Percentiles rank a stretch among this genome's conserved stretches.
Evolutionary conservation across 2,113 vertebrate genomes (phyloP).

Genomic region (Halichoeres trimaculatus): DNA sequence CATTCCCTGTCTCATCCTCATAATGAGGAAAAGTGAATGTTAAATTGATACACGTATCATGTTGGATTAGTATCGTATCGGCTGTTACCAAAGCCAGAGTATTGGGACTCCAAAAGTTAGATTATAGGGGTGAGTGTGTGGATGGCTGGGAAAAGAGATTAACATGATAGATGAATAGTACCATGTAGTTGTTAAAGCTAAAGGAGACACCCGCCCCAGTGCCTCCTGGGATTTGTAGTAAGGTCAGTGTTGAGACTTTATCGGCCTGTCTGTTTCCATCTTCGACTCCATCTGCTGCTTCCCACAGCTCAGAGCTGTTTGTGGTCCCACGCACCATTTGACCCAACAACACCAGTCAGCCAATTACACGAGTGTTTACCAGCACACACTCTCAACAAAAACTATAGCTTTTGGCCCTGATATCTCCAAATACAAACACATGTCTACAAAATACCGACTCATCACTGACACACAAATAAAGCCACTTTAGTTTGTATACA

Average conservation of each 20-base stretch:
- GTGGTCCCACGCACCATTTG: slow-evolving; percentile 51
- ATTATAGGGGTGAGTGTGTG: too few species aligned
- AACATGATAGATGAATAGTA: too few species aligned
- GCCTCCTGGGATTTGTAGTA: slow-evolving; percentile 35
- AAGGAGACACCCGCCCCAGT: too few species aligned
- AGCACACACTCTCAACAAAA: slow-evolving; percentile 4
- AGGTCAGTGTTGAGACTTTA: background rate
- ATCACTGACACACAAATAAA: background rate
- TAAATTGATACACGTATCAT: too few species aligned
- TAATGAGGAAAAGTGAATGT: too few species aligned
- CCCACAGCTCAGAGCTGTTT: slow-evolving; percentile 17
- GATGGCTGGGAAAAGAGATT: too few species aligned
- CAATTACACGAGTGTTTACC: slow-evolving; percentile 13
- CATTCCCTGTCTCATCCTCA: too few species aligned
- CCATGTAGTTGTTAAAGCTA: too few species aligned
- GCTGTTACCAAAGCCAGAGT: too few species aligned
- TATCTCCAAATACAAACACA: slow-evolving; percentile 41
- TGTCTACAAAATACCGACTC: background rate
- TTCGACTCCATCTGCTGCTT: slow-evolving; percentile 4
- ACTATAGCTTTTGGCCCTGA: slow-evolving; percentile 13
- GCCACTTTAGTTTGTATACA: background rate
- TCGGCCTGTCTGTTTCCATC: background rate
- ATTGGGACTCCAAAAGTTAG: too few species aligned
- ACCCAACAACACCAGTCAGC: slow-evolving; percentile 31
- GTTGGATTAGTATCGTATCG: too few species aligned